Conservation (phyloP, 2,797 vertebrate genomes). For the Sarcophilus harrisii region DNA sequence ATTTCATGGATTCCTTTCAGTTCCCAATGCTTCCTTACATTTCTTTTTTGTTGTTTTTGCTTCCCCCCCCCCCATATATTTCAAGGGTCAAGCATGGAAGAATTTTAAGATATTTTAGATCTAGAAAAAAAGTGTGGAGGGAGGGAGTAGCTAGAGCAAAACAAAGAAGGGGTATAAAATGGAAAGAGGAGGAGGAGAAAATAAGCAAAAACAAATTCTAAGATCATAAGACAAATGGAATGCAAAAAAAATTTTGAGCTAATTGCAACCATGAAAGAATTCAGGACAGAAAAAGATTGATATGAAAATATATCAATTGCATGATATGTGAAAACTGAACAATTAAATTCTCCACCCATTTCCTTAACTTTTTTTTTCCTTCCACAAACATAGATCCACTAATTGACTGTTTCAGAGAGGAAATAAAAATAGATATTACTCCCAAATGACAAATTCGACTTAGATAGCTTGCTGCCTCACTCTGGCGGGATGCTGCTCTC, state of each 20-base stretch:
- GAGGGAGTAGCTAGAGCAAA: not conserved
- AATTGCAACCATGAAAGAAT: conserved; percentile 53
- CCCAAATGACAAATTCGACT: not conserved
- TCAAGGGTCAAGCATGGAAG: not conserved
- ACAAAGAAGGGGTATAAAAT: not conserved
- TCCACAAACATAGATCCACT: conserved; percentile 56
- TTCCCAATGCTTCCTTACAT: conserved; percentile 6
- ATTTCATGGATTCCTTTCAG: conserved; percentile 3
- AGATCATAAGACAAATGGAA: not conserved
- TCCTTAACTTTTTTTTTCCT: not conserved
- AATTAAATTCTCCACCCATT: not conserved
- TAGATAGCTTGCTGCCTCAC: not conserved
- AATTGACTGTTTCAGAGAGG: conserved; percentile 53
- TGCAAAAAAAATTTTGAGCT: conserved; percentile 69
- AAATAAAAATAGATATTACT: conserved; percentile 59
- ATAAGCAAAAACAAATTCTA: not conserved
- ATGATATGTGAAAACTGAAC: conserved; percentile 59
- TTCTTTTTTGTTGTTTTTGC: conserved; percentile 8
- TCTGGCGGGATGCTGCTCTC: not conserved
- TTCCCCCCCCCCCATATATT: conserved; percentile 16
- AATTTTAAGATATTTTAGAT: not conserved
- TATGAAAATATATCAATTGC: not conserved
- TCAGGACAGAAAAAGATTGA: conserved; percentile 28
- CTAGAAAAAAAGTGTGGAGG: not conserved
- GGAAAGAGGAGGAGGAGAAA: not conserved